Conservation (phyloP, 2,113 vertebrate species). For the Podilymbus podiceps region DNA sequence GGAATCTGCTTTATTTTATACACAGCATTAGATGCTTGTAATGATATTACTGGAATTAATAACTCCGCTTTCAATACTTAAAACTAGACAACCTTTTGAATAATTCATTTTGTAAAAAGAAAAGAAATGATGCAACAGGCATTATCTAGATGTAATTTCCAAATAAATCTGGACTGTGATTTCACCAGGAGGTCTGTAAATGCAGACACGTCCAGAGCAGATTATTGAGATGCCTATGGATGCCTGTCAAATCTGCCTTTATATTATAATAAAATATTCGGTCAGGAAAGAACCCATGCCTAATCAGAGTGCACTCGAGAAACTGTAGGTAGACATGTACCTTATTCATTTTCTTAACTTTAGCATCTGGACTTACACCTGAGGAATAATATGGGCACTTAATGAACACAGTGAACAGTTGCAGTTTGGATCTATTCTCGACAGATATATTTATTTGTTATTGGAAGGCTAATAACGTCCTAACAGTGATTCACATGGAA, state of each 20-base stretch:
- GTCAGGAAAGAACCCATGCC: background rate
- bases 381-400: background rate
- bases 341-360: background rate
- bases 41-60: background rate
- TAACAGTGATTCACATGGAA: background rate
- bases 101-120: background rate
- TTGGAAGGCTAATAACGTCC: background rate
- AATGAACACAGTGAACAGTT: background rate
- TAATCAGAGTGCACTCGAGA: background rate
- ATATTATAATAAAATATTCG: background rate
- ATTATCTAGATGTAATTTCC: background rate
- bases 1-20: background rate
- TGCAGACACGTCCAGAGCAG: background rate
- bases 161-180: background rate
- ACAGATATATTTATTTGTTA: background rate
- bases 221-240: background rate
- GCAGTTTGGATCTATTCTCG: background rate
- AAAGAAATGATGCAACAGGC: background rate
- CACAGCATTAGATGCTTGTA: background rate
- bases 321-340: background rate
- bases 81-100: background rate
- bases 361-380: background rate
- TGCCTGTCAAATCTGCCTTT: background rate
- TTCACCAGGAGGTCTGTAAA: background rate
- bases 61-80: background rate